These are phyloP conservation scores for Brachionus calyciflorus DNA, from an alignment of 1,140 invertebrate species.

Conservation along the genomic window DNA sequence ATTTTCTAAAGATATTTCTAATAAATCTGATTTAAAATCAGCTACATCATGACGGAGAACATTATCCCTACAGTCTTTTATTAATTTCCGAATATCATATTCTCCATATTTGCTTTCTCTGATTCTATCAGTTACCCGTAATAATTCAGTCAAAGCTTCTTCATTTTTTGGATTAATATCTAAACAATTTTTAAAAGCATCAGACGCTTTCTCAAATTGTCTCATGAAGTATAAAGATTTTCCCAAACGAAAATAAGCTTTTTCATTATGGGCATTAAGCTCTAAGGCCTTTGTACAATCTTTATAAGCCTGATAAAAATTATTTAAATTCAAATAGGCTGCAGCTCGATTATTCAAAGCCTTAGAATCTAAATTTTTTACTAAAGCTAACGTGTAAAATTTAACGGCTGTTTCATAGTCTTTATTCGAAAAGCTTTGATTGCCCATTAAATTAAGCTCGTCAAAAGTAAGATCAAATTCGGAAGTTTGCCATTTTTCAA, in stretches of 20 bases:
- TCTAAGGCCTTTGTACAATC: background rate
- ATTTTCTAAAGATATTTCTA: background rate
- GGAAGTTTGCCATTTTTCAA: background rate
- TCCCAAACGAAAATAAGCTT: slow-evolving; percentile 16
- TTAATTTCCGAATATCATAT: slow-evolving; percentile 11
- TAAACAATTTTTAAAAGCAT: slow-evolving; percentile 5
- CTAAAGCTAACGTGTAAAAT: background rate
- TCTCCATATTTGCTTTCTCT: background rate
- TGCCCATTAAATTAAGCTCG: background rate
- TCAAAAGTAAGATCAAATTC: background rate
- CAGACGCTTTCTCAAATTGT: slow-evolving; percentile 1
- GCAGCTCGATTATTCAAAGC: background rate
- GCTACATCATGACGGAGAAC: slow-evolving; percentile 2
- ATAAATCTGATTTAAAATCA: background rate
- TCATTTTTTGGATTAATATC: slow-evolving; percentile 1
- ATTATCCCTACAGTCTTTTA: background rate
- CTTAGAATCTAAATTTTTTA: background rate
- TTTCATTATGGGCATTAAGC: background rate
- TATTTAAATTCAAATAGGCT: background rate
- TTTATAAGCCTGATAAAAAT: background rate
- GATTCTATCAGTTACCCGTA: background rate
- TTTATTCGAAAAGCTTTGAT: slow-evolving; percentile 23
- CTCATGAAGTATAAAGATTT: background rate
- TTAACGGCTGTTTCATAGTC: background rate
- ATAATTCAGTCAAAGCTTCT: background rate